Percentiles rank a stretch among this genome's conserved stretches.
Conservation (phyloP, 30 jellyfish, hydroid and myxozoan species). For the Haliclystus octoradiatus region DNA sequence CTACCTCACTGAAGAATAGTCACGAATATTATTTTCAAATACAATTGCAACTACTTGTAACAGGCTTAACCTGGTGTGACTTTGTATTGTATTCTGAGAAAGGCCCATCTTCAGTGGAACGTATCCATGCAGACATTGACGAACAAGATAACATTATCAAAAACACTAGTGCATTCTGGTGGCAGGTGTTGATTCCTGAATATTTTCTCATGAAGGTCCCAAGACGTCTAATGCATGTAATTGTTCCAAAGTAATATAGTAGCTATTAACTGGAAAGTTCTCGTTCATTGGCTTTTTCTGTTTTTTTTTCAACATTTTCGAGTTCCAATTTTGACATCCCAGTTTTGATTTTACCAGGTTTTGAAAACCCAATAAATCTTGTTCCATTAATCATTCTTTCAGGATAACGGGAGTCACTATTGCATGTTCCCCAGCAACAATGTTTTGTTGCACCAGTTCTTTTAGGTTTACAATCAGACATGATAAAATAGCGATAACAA, state of each 20-base stretch:
- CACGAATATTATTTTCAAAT: conserved; percentile 44
- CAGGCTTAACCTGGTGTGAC: conserved; percentile 49
- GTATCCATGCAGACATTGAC: conserved; percentile 24
- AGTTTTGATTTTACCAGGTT: conserved; percentile 21
- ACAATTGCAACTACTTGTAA: conserved; percentile 52
- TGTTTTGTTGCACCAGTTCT: conserved; percentile 21
- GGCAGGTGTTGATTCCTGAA: conserved; percentile 48
- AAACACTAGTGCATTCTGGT: conserved; percentile 29
- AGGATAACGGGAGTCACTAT: conserved; percentile 23
- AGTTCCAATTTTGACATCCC: conserved; percentile 26
- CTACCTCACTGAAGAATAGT: conserved; percentile 12
- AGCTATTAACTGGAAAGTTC: conserved; percentile 9
- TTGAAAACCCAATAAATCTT: conserved; percentile 17
- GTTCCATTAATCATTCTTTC: conserved; percentile 26
- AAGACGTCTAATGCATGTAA: conserved; percentile 29
- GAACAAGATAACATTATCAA: conserved; percentile 11
- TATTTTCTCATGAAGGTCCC: conserved; percentile 59
- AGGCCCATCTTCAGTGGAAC: conserved; percentile 52
- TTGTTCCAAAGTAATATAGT: background rate
- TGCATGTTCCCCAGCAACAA: conserved; percentile 32
- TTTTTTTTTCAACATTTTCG: conserved; percentile 7
- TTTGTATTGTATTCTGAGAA: conserved; percentile 33
- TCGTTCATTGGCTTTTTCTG: conserved; percentile 26
- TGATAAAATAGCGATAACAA: too few species aligned
- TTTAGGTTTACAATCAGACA: too few species aligned